Base-by-base conservation (phyloP, 2,888 invertebrate genomes). In the Nasonovia ribisnigri region DNA sequence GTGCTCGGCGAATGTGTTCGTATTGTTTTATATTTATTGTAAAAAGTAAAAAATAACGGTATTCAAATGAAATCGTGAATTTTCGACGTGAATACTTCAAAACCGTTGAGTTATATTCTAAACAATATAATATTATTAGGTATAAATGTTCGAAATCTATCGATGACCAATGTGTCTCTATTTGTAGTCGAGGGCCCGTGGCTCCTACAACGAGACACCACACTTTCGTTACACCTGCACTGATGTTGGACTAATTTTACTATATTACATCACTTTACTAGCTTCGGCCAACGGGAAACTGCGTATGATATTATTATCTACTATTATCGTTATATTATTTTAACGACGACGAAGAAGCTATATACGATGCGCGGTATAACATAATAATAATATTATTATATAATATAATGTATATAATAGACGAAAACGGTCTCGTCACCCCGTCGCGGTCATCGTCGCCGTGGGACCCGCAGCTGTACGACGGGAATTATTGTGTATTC, bases 361-460 rank as follows among this genome's bases (percentile, higher is more conserved):
- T 29, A 86, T 29, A 46, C 29, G 86, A 36, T 29, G 29, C 11
- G 43, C n/a, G 13, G 16, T 36, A 36, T 16, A n/a, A 67, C n/a
- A 67, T n/a, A 6, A 54, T 67, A n/a, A 67, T n/a, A n/a, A 36
- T 77, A 36, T 36, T 77, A 36, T 77, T 46, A 20, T n/a, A 51
- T 43, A 11, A 51, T 51, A 20, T 51, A 16, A 29, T 11, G 4
- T 46, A 24, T 54, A 88, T 77, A 24, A 36, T 20, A 0, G 36
- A 91, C 16, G 29, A 91, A 86, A 91, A 91, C 86, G 43, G 84
- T 91, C 84, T 91, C 84, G 91, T 91, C 91, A 91, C 86, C 91
- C n/a, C 4, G 84, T 84, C 54, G 91, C 57, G 54, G 91, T 86
- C 54, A 84, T 54, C 90, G 90, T 29, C n/a, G 24, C 36, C 84